Conservation (phyloP, 2,888 invertebrate genomes). For the Melanotus villosus region DNA sequence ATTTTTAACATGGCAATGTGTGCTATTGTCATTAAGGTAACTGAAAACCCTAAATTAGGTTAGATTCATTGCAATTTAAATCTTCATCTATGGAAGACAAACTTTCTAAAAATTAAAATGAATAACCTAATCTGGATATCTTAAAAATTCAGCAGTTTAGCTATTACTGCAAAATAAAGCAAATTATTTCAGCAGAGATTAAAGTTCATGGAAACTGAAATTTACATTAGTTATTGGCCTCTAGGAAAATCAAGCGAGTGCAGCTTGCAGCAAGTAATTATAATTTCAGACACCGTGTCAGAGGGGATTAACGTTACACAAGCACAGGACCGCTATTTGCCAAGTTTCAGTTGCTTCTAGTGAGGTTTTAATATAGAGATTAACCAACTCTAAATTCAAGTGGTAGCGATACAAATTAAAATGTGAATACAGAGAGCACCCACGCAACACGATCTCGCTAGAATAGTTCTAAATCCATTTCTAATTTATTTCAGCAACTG, state of each 20-base stretch:
- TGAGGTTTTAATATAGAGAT: background rate
- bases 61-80: too few relatives aligned
- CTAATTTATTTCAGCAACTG: background rate
- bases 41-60: too few relatives aligned
- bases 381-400: constrained; percentile 9
- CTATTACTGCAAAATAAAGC: too few relatives aligned
- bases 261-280: constrained; percentile 4
- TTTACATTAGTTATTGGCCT: background rate
- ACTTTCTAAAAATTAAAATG: too few relatives aligned
- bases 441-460: background rate
- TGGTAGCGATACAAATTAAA: constrained; percentile 1
- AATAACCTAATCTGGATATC: too few relatives aligned
- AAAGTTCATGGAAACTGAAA: too few relatives aligned
- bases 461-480: background rate
- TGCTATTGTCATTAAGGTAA: too few relatives aligned
- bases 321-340: background rate
- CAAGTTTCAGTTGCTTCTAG: background rate
- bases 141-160: too few relatives aligned
- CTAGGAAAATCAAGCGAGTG: background rate
- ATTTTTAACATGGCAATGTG: too few relatives aligned
- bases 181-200: too few relatives aligned
- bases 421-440: constrained; percentile 1
- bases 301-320: background rate
- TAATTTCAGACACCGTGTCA: background rate
- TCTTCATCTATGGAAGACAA: too few relatives aligned